Evolutionary conservation across 2,113 vertebrate species (phyloP).

Genomic region (Gadus chalcogrammus): DNA sequence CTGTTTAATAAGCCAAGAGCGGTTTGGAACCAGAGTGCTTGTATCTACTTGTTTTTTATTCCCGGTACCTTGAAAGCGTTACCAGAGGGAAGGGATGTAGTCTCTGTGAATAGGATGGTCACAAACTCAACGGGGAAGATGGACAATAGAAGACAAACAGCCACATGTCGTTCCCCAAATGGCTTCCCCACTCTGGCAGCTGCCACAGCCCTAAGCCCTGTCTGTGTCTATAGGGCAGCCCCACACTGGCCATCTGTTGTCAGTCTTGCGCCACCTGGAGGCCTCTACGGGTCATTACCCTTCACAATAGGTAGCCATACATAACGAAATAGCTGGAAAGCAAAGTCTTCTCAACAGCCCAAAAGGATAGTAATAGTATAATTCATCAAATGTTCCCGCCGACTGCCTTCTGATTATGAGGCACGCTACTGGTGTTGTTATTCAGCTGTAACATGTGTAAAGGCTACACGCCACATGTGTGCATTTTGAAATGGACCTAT

Average conservation of each 20-base stretch:
- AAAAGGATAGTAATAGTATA: too few species aligned
- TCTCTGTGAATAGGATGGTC: too few species aligned
- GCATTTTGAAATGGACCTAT: not conserved
- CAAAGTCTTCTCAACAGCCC: not conserved
- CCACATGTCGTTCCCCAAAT: constrained; percentile 16
- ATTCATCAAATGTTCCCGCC: not conserved
- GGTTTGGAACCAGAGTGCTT: too few species aligned
- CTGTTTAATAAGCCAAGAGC: too few species aligned
- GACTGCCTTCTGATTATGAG: not conserved
- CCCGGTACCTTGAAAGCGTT: too few species aligned
- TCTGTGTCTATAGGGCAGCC: constrained; percentile 7
- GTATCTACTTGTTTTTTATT: too few species aligned
- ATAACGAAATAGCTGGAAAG: not conserved
- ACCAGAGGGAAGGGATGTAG: too few species aligned
- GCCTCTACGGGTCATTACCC: constrained; percentile 48
- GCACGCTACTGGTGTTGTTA: not conserved
- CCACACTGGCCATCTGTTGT: constrained; percentile 39
- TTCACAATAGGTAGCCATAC: constrained; percentile 25
- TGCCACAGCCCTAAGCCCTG: constrained; percentile 55
- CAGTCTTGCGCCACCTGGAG: constrained; percentile 60
- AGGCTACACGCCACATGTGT: not conserved
- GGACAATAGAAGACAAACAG: not conserved
- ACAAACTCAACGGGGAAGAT: too few species aligned
- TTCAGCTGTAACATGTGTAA: not conserved
- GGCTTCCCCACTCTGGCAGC: not conserved